Percentiles rank a stretch among this genome's conserved stretches.
phyloP scores from a whole-genome alignment of 2,888 invertebrate genomes.

The Masnerella sp. region DNA sequence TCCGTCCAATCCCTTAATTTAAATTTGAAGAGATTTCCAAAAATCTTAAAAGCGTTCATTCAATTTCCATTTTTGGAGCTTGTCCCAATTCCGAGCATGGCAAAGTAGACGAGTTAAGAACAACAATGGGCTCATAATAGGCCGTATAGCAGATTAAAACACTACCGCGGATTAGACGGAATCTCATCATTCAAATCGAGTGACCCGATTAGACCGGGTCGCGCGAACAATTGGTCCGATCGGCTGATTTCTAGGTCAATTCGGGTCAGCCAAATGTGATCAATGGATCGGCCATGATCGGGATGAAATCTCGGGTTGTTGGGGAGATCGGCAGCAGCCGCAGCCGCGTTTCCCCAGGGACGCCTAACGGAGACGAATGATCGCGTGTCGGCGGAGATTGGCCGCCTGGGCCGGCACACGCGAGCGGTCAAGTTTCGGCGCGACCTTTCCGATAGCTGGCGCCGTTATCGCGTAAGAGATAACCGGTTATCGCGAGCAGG shows the following conservation, averaged over 20 bases:
- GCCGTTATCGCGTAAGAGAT: constrained; percentile 44
- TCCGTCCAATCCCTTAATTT: too few relatives aligned
- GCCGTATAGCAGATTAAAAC: constrained; percentile 5
- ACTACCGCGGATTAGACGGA: constrained; percentile 1
- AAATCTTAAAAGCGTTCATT: too few relatives aligned
- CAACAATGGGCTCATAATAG: constrained; percentile 3
- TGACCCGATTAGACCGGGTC: constrained; percentile 32
- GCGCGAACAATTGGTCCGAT: not conserved
- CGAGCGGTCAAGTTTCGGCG: constrained; percentile 49
- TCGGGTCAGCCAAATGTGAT: not conserved
- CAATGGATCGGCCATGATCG: not conserved
- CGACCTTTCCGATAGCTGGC: constrained; percentile 25
- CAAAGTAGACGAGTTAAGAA: not conserved
- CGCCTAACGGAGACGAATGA: constrained; percentile 59
- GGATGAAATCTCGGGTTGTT: too few relatives aligned
- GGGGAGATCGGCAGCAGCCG: constrained; percentile 5
- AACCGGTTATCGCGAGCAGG: constrained; percentile 65
- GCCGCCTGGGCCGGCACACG: constrained; percentile 55
- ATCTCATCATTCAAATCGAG: constrained; percentile 20
- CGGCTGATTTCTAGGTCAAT: constrained; percentile 27
- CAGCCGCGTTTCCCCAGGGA: constrained; percentile 34
- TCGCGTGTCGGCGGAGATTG: constrained; percentile 66
- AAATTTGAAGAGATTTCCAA: too few relatives aligned
- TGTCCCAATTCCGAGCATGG: too few relatives aligned
- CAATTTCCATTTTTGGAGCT: too few relatives aligned